A percentile compares a stretch with the other conserved stretches of the same genome.
These are phyloP conservation scores for Belonocnema kinseyi DNA, from an alignment of 1,140 invertebrate genomes.

Conservation along the genomic window DNA sequence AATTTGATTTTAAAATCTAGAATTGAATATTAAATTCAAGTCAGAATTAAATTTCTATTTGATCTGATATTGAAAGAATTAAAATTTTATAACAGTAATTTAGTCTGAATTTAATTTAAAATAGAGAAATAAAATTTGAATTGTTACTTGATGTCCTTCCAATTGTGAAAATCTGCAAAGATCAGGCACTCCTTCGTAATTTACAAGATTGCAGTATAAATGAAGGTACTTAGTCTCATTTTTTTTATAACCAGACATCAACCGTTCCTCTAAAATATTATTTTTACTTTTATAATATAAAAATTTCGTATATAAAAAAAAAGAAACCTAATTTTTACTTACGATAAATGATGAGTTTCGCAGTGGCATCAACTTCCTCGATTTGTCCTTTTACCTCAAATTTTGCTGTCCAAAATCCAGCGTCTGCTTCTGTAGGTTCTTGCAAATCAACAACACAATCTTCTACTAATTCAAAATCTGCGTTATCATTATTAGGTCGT, in stretches of 20 bases:
- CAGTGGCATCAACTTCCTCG: not conserved
- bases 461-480: not conserved
- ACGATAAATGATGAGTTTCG: not conserved
- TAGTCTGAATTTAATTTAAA: too few species aligned
- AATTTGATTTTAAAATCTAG: not conserved
- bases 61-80: too few species aligned
- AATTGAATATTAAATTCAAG: too few species aligned
- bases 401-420: conserved; percentile 2
- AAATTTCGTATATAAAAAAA: conserved; percentile 7
- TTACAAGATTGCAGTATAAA: conserved; percentile 32
- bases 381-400: conserved; percentile 9
- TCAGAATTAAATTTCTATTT: too few species aligned
- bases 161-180: conserved; percentile 21
- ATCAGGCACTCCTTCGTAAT: conserved; percentile 33
- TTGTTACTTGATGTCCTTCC: conserved; percentile 10
- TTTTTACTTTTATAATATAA: not conserved
- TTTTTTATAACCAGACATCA: not conserved
- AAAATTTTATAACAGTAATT: not conserved
- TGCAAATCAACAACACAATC: not conserved
- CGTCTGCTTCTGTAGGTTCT: not conserved
- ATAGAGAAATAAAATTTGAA: not conserved
- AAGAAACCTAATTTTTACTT: not conserved
- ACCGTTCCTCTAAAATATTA: not conserved
- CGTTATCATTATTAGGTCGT: not conserved
- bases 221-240: not conserved